Percentiles rank a stretch among this genome's conserved stretches.
Conservation (phyloP, 2,888 invertebrate species). For the Ichneumoninae sp. region DNA sequence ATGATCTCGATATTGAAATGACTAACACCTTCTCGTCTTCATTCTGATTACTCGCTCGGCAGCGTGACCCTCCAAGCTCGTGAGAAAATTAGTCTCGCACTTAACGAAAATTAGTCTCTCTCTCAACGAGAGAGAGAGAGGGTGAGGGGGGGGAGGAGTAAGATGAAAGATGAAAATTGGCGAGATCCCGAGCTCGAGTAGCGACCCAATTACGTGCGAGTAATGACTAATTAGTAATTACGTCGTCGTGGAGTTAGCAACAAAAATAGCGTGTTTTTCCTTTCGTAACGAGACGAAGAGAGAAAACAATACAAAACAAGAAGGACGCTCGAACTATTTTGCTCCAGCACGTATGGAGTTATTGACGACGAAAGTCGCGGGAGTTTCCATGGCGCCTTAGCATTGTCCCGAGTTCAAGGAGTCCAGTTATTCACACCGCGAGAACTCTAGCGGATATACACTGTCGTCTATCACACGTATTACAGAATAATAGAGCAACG, state of each 20-base stretch:
- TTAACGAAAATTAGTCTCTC: background rate
- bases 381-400: slow-evolving; percentile 1
- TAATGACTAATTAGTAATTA: slow-evolving; percentile 43
- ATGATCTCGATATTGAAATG: background rate
- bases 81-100: slow-evolving; percentile 9
- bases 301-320: slow-evolving; percentile 17
- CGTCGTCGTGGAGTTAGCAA: slow-evolving; percentile 16
- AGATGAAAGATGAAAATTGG: slow-evolving; percentile 3
- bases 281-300: slow-evolving; percentile 23
- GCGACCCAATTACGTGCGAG: slow-evolving; percentile 56
- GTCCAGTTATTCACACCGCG: slow-evolving; percentile 34
- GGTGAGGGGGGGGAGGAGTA: no score
- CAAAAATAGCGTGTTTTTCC: slow-evolving; percentile 28
- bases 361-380: background rate
- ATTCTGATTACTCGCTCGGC: background rate
- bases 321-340: slow-evolving; percentile 13
- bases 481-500: background rate
- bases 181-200: background rate
- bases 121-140: background rate
- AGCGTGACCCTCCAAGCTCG: background rate
- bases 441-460: slow-evolving; percentile 19
- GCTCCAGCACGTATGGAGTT: background rate
- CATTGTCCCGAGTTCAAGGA: slow-evolving; percentile 50
- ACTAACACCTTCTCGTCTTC: background rate
- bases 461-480: slow-evolving; percentile 13